Base-by-base conservation (phyloP, 2,113 vertebrate species). In the Melanerpes formicivorus region DNA sequence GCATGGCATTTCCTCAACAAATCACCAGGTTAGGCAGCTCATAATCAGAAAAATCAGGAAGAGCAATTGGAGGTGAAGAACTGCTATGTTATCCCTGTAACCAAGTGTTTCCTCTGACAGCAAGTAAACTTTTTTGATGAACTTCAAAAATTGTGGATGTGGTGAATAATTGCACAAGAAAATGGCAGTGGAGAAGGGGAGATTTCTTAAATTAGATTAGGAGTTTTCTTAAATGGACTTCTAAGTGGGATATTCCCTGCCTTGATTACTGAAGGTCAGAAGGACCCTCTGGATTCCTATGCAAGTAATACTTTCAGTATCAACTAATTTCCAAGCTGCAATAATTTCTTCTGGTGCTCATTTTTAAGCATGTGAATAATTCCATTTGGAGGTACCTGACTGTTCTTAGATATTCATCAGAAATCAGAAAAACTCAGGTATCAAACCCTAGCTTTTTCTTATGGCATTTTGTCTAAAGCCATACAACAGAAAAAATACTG, bases 1-100 rank as follows among this genome's bases (percentile, higher is more conserved):
- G 52, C 12, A 15, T 87, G 87, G 90, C 94, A 70, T 58, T 74
- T 84, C 88, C 90, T 84, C 90, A 88, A 34, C 62, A 46, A 89
- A 66, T 88, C 90, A 73, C 88, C 93, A 86, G 87, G 50, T 52
- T 29, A 27, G 76, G n/a, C 64, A 37, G 37, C 37, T 84, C 55
- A 58, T 30, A 37, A 25, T 32, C 30, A 30, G 2, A 74, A 73
- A 56, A 32, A 32, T 46, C 60, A n/a, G 46, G 40, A 54, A 18
- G 59, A 64, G 34, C 21, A 50, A 25, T 11, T 50, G 55, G 48
- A 83, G 72, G 34, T 10, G 63, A 63, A 44, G 59, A 52, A 22
- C 22, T 52, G 27, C 26, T 87, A 11, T 14, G 4, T 30, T 19
- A 6, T 37, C 11, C 8, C 34, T 62, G 34, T 71, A 58, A 71